Base-by-base conservation (phyloP, 2,113 vertebrate species). In the Periophthalmus modestus region DNA sequence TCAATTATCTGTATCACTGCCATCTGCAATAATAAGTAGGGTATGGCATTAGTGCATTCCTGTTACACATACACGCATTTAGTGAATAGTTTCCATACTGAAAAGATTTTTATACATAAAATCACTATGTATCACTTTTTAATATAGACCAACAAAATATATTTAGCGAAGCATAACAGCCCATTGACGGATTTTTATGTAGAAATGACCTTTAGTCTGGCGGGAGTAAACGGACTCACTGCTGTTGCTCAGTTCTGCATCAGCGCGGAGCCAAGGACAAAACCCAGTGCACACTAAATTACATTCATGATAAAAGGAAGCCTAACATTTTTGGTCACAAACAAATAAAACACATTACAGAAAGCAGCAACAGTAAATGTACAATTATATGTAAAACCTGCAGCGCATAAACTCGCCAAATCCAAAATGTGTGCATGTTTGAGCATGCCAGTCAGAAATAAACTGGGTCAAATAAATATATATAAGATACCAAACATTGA, bases 41-140 rank as follows among this genome's bases (percentile, higher is more conserved):
- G 47, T 5, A 19, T 77, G 80, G 81, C 74, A 46, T 78, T 62
- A 91, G 90, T 90, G 87, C 91, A 83, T 85, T 82, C 90, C 72
- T 61, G 81, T 82, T 67, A 78, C 72, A 69, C 59, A 83, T 68
- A 68, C 61, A 74, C 68, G 70, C 73, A 83, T 70, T 66, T 69
- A 83, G 62, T 68, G 21, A 79, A 65, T 71, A 73, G 28, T 75
- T 81, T 83, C 69, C 71, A 68, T 24, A 66, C 48, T 68, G 71
- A 70, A 88, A 84, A 75, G 62, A 76, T 61, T 74, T 82, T 75
- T 84, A 84, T 84, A 87, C 79, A 83, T 81, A 77, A 62, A 9
- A 84, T 48, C 66, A 79, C 82, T 73, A 88, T 86, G 82, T 88
- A 85, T 83, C 76, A 50, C 62, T 81, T 78, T 57, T 75, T 33